Percentiles rank a stretch among this genome's conserved stretches.
phyloP scores from a whole-genome alignment of 2,113 vertebrate species.

The Salvator merianae region DNA sequence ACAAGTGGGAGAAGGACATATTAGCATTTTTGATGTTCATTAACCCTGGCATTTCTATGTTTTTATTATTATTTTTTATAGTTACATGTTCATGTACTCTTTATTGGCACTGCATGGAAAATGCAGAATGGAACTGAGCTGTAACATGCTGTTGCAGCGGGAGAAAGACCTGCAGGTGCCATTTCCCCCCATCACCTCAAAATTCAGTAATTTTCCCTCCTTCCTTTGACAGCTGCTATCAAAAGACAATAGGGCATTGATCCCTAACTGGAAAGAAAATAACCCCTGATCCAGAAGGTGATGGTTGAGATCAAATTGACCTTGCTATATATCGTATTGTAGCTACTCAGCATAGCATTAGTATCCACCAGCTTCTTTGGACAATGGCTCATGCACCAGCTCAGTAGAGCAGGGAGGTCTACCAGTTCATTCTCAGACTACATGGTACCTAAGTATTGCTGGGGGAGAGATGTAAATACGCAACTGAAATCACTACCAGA shows the following conservation, averaged over 20 bases:
- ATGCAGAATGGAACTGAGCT: background rate
- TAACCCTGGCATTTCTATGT: no score
- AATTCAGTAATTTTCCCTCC: background rate
- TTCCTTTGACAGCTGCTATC: background rate
- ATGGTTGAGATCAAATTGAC: background rate
- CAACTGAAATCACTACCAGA: background rate
- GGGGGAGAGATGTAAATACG: background rate
- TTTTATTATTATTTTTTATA: no score
- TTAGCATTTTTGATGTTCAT: no score
- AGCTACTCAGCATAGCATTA: background rate
- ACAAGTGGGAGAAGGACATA: no score
- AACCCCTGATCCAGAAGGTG: background rate
- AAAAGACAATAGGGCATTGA: background rate
- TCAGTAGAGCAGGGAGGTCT: no score
- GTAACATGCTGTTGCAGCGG: background rate
- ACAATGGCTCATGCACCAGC: background rate
- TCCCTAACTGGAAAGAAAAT: background rate
- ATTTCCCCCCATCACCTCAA: background rate
- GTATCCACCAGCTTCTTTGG: background rate
- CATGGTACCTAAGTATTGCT: background rate
- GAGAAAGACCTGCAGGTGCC: background rate
- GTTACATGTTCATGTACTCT: background rate
- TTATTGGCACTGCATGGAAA: background rate
- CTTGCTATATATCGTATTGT: background rate
- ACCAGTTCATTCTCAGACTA: background rate